These are phyloP conservation scores for Artemia sinica DNA, from an alignment of 2,888 invertebrate species.

Conservation along the genomic window DNA sequence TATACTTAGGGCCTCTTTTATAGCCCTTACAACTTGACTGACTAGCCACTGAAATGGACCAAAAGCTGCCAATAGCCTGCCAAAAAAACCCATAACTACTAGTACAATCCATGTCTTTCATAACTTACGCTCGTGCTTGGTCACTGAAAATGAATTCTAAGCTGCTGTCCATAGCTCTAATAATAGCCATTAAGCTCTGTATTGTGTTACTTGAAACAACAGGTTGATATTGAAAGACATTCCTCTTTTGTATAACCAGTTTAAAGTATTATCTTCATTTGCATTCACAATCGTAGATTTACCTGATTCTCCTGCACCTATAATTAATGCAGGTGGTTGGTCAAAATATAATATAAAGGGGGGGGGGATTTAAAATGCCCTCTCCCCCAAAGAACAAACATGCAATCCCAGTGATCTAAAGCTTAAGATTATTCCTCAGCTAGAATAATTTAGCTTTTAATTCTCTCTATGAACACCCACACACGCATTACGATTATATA, in stretches of 20 bases:
- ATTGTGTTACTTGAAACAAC: slow-evolving; percentile 83
- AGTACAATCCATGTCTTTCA: too few species aligned
- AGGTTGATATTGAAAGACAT: slow-evolving; percentile 68
- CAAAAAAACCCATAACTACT: too few species aligned
- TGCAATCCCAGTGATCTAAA: slow-evolving; percentile 15
- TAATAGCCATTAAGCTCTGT: slow-evolving; percentile 73
- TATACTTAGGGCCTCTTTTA: too few species aligned
- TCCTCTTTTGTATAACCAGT: slow-evolving; percentile 75
- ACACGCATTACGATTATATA: too few species aligned
- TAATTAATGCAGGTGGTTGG: slow-evolving; percentile 24
- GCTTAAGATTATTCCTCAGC: too few species aligned
- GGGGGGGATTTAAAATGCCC: too few species aligned
- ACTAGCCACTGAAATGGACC: too few species aligned
- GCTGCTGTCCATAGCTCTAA: slow-evolving; percentile 73
- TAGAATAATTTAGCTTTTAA: too few species aligned
- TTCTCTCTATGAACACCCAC: too few species aligned
- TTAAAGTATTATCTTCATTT: slow-evolving; percentile 93
- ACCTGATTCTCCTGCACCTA: slow-evolving; percentile 83
- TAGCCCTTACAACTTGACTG: too few species aligned
- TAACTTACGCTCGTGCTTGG: slow-evolving; percentile 46
- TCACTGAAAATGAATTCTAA: slow-evolving; percentile 67
- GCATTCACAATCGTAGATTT: slow-evolving; percentile 89
- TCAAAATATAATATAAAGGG: slow-evolving; percentile 21
- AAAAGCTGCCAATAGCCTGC: too few species aligned
- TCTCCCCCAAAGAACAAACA: slow-evolving; percentile 13